A percentile compares a stretch with the other conserved stretches of the same genome.
Conservation (phyloP, 2,888 invertebrate genomes). For the Brachyopa scutellaris region DNA sequence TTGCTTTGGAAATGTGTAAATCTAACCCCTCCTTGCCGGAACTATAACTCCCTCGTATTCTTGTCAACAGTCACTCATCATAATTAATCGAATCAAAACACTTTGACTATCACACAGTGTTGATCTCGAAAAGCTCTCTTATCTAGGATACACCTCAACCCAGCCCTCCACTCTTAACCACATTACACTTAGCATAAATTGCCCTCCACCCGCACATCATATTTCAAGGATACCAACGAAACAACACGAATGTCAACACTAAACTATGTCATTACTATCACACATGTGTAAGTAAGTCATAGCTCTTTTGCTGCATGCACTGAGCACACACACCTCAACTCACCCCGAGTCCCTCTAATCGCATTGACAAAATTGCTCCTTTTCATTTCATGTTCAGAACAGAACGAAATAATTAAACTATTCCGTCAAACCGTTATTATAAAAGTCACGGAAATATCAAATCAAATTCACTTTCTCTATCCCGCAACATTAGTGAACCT, state of each 20-base stretch:
- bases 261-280: conserved; percentile 39
- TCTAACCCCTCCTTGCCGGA: too few relatives aligned
- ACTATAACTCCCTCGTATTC: too few relatives aligned
- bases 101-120: not conserved
- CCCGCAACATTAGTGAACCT: conserved; percentile 12
- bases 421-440: conserved; percentile 51
- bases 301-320: not conserved
- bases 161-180: not conserved
- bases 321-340: not conserved
- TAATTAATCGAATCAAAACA: conserved; percentile 2
- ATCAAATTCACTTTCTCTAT: conserved; percentile 74
- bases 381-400: conserved; percentile 39
- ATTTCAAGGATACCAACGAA: conserved; percentile 43
- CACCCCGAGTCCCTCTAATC: not conserved
- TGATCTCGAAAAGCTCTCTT: too few relatives aligned
- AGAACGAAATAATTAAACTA: conserved; percentile 58
- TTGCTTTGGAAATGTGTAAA: too few relatives aligned
- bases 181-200: conserved; percentile 11
- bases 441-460: conserved; percentile 78
- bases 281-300: conserved; percentile 22
- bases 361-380: conserved; percentile 45
- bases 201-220: not conserved
- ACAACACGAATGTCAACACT: conserved; percentile 32
- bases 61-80: not conserved
- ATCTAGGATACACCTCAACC: too few relatives aligned